phyloP scores from a whole-genome alignment of 2,888 invertebrate genomes.

The Chymomyza amoena region DNA sequence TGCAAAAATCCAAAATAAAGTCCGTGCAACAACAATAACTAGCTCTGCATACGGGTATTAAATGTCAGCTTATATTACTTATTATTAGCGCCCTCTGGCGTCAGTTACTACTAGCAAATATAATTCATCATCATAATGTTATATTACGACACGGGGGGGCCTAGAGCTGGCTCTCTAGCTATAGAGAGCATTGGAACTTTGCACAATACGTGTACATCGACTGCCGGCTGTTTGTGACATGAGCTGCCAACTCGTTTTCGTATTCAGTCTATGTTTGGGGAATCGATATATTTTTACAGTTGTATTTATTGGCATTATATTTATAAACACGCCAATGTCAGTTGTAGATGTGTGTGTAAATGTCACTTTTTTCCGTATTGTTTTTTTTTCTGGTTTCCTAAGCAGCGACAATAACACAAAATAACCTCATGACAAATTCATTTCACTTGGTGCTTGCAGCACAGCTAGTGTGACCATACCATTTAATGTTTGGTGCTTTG shows the following conservation, averaged over 20 bases:
- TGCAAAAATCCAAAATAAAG: not conserved
- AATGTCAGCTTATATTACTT: not conserved
- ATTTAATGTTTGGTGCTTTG: not conserved
- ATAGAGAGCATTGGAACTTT: slow-evolving; percentile 55
- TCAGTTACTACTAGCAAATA: slow-evolving; percentile 1
- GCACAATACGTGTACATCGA: slow-evolving; percentile 31
- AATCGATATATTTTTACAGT: slow-evolving; percentile 56
- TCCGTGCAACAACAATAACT: no score
- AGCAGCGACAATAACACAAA: slow-evolving; percentile 44
- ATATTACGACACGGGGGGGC: slow-evolving; percentile 28
- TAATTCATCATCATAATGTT: slow-evolving; percentile 33
- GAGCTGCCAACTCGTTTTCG: slow-evolving; percentile 5
- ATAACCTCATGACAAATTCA: slow-evolving; percentile 64
- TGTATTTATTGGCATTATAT: slow-evolving; percentile 57
- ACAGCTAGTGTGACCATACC: not conserved
- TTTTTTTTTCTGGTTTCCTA: slow-evolving; percentile 21
- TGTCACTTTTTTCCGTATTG: slow-evolving; percentile 34
- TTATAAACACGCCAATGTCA: slow-evolving; percentile 31
- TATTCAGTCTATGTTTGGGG: slow-evolving; percentile 29
- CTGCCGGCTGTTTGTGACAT: not conserved
- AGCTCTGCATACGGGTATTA: not conserved
- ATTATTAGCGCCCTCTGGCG: not conserved
- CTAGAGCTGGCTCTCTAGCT: slow-evolving; percentile 23
- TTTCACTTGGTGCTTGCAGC: slow-evolving; percentile 34
- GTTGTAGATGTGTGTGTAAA: slow-evolving; percentile 18